A percentile compares a stretch with the other conserved stretches of the same genome.
These are phyloP conservation scores for Cheracebus regulus DNA, from an alignment of 2,797 vertebrate genomes.

Conservation along the genomic window DNA sequence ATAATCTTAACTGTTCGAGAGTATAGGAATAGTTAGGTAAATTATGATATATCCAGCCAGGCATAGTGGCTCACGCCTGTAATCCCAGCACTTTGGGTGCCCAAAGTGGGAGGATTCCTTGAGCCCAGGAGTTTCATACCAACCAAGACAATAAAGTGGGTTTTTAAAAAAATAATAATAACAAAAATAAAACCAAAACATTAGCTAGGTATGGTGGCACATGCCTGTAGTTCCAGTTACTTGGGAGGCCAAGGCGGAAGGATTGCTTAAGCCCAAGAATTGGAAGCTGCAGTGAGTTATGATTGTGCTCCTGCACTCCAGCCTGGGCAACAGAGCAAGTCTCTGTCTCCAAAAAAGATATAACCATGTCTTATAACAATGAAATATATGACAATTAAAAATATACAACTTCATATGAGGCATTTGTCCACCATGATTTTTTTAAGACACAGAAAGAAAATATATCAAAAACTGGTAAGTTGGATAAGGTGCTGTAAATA, in stretches of 20 bases:
- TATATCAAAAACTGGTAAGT: neutral
- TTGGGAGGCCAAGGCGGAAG: neutral
- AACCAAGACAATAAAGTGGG: neutral
- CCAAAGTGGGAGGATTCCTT: neutral
- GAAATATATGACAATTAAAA: slow-evolving; percentile 10
- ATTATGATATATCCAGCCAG: neutral
- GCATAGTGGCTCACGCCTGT: neutral
- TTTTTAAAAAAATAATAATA: neutral
- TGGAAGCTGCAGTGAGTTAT: neutral
- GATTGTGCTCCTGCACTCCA: neutral
- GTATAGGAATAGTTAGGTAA: neutral
- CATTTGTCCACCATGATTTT: neutral
- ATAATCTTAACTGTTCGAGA: neutral
- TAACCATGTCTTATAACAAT: neutral
- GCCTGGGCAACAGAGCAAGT: neutral
- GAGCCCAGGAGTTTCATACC: neutral
- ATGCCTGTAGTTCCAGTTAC: neutral
- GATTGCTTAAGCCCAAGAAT: neutral
- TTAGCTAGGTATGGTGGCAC: neutral
- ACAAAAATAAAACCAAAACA: neutral
- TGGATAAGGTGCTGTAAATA: neutral
- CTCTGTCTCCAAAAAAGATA: neutral
- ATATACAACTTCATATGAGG: neutral
- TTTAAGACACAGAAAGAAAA: neutral
- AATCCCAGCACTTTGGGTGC: neutral